Evolutionary conservation across 1,140 invertebrate species (phyloP).

Genomic region (Zelostemma sp.): DNA sequence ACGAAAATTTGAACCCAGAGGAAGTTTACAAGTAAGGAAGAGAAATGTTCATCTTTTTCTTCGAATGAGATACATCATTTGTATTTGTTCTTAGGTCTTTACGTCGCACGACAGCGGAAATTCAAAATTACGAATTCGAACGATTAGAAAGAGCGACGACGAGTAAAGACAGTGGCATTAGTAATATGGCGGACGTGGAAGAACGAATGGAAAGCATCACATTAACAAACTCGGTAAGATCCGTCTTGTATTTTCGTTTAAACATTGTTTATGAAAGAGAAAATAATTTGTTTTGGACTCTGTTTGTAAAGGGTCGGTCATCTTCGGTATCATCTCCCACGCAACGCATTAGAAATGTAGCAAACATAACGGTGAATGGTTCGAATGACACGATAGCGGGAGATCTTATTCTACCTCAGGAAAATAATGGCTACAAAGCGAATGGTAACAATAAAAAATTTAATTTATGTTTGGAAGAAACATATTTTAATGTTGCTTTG

Average conservation of each 20-base stretch:
- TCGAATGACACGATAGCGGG: constrained; percentile 66
- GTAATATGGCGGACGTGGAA: constrained; percentile 80
- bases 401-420: constrained; percentile 65
- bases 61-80: constrained; percentile 20
- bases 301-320: constrained; percentile 69
- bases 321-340: constrained; percentile 69
- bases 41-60: constrained; percentile 7
- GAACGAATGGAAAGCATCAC: constrained; percentile 72
- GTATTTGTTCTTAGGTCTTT: constrained; percentile 75
- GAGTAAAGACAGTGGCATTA: constrained; percentile 91
- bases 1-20: constrained; percentile 83
- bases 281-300: too few species aligned
- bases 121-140: constrained; percentile 88
- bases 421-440: constrained; percentile 67
- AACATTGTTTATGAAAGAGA: too few species aligned
- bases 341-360: constrained; percentile 61
- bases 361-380: constrained; percentile 63
- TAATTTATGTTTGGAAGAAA: constrained; percentile 4
- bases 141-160: constrained; percentile 82
- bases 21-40: constrained; percentile 82
- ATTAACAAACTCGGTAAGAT: constrained; percentile 63
- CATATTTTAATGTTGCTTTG: constrained; percentile 5
- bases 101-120: constrained; percentile 91
- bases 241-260: too few species aligned
- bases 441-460: constrained; percentile 48